Evolutionary conservation across 2,113 vertebrate species (phyloP), one percentile per base, ranked within the genome.

Genomic region (Rhabdomys dilectus): DNA sequence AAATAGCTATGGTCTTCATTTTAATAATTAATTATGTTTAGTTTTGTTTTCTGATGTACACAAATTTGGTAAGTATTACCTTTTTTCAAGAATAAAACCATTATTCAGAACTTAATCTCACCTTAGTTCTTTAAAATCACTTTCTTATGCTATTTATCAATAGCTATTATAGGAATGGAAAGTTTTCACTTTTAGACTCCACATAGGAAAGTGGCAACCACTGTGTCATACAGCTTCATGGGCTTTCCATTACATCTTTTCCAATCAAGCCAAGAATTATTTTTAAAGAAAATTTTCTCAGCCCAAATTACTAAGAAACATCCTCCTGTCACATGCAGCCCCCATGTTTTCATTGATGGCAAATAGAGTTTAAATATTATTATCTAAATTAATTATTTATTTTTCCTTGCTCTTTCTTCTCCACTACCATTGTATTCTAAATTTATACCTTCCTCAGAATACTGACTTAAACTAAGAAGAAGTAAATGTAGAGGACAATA

Each of bases 21-120:
- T 51, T 93, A 95, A 29, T 93, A 85, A 60, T 93, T 87, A 96
- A 85, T 80, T 48, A 91, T 76, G 90, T 96, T 96, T 75, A 39
- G 7, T 72, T 72, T 21, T 39, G 36, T 72, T n/a, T 72, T 72
- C 95, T 88, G 75, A 84, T 95, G 36, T 88, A 68, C 15, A 64
- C 22, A 62, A 94, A 95, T 96, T 60, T 89, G 34, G 39, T 94
- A 80, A 87, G 42, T 80, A 93, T 77, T 77, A 75, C 68, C n/a
- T 42, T 94, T 91, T 91, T 93, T 95, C 75, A 91, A 73, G 53
- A 70, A 96, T 7, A 11, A 81, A 82, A 72, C 85, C 75, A 76
- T 95, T 95, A 91, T 88, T 93, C 53, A 93, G 34, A 93, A 45
- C 16, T 97, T 66, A 81, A 58, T 91, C n/a, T 87, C n/a, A 62